These are phyloP conservation scores for Chironomus tepperi DNA, from an alignment of 1,140 invertebrate species.

Conservation along the genomic window DNA sequence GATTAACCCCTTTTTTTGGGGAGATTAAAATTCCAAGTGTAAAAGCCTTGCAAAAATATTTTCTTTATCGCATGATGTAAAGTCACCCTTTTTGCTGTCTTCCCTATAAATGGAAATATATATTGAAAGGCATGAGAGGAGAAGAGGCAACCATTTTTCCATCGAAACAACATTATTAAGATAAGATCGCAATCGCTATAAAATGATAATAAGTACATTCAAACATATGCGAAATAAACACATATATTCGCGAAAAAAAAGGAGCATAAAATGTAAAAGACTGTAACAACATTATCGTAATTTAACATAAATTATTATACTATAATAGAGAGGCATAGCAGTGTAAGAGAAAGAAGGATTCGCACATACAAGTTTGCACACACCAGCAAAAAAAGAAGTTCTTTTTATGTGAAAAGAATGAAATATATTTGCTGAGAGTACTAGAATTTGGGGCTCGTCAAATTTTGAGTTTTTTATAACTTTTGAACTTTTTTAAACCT, in stretches of 20 bases:
- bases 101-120: not conserved
- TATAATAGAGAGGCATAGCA: not conserved
- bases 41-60: no score
- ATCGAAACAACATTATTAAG: constrained; percentile 19
- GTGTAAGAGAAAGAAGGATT: not conserved
- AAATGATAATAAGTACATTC: constrained; percentile 17
- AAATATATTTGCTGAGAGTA: not conserved
- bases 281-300: constrained; percentile 22
- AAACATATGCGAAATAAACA: not conserved
- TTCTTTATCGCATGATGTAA: not conserved
- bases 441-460: no score
- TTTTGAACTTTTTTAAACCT: no score
- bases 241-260: not conserved
- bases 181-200: constrained; percentile 21
- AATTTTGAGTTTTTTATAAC: no score
- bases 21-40: no score
- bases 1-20: no score
- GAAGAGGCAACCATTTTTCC: not conserved
- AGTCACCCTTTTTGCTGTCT: not conserved
- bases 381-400: not conserved
- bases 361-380: not conserved
- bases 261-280: not conserved
- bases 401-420: not conserved
- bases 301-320: constrained; percentile 20
- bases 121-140: not conserved